Percentiles rank a stretch among this genome's conserved stretches.
These are phyloP conservation scores for Abrostola tripartita DNA, from an alignment of 2,888 invertebrate genomes.

Conservation along the genomic window DNA sequence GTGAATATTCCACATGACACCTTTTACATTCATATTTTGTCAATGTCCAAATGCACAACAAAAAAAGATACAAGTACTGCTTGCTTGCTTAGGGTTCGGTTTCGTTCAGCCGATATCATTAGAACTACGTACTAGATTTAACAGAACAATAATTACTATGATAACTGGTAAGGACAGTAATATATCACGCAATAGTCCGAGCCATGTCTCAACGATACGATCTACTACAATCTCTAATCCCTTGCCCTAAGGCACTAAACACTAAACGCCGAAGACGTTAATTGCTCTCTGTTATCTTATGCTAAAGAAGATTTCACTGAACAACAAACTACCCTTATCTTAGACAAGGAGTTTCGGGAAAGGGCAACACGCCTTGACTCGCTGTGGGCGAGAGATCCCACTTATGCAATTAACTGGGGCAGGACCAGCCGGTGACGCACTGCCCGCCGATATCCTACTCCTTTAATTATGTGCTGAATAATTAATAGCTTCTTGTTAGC, in stretches of 20 bases:
- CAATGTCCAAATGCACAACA: too few relatives aligned
- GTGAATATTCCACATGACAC: too few relatives aligned
- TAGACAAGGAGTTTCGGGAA: slow-evolving; percentile 59
- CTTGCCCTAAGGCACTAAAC: slow-evolving; percentile 60
- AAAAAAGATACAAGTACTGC: too few relatives aligned
- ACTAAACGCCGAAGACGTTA: slow-evolving; percentile 64
- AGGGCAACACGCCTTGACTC: slow-evolving; percentile 53
- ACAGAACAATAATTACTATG: neutral
- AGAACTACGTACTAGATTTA: neutral
- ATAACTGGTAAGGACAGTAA: neutral
- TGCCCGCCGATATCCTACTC: slow-evolving; percentile 22
- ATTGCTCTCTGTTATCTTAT: slow-evolving; percentile 76
- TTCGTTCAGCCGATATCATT: neutral
- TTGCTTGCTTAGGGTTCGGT: too few relatives aligned
- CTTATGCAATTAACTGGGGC: slow-evolving; percentile 70
- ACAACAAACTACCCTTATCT: slow-evolving; percentile 76
- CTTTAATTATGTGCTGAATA: neutral
- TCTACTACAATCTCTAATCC: slow-evolving; percentile 33
- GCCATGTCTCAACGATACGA: slow-evolving; percentile 3
- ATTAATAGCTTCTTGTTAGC: neutral
- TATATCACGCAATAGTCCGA: slow-evolving; percentile 5
- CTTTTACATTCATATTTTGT: too few relatives aligned
- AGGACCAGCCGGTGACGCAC: slow-evolving; percentile 51
- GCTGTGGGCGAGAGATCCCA: slow-evolving; percentile 62
- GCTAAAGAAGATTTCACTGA: slow-evolving; percentile 70